Evolutionary conservation across 2,888 invertebrate species (phyloP), one percentile per base, ranked within the genome.

Genomic region (Biston stratarius): DNA sequence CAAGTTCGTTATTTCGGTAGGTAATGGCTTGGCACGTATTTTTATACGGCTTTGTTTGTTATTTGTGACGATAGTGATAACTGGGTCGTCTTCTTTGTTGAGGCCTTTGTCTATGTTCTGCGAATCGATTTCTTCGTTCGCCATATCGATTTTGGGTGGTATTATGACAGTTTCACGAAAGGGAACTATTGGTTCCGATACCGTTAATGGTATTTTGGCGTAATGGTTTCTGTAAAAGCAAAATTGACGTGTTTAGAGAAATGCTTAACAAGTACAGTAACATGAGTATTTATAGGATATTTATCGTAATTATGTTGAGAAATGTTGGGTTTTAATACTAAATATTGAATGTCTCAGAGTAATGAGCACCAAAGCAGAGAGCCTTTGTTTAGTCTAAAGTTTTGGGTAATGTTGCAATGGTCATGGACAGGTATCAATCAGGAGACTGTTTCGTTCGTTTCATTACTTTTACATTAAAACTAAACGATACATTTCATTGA

Each of bases 141-240:
- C 96, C 97, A 97, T 97, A 84, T 97, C 98, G 5, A 96, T 89
- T 80, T 95, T 97, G 0, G 97, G 97, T 15, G 96, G 96, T 14
- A 95, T 95, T 0, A 99, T 95, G 61, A 99, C 95, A 0, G 99
- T 99, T 91, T 99, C 99, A 75, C 98, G 95, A 82, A 99, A 98
- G 7, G 99, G 97, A 0, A 99, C 99, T 78, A 99, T 99, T 0
- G 99, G 99, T 81, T 97, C 96, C 0, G 99, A 99, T 0, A 98
- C 98, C 72, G 96, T 96, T n/a, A 99, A 94, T 58, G 97, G 96
- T 68, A 98, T 96, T 85, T 97, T 97, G 0, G 97, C 98, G 90
- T 98, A 99, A 74, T 96, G 95, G 67, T 93, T 94, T 76, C 94
- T 94, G 81, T 52, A 85, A 86, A 71, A 69, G 14, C 44, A 12